Evolutionary conservation across 2,797 vertebrate genomes (phyloP).

Genomic region (Acipenser oxyrinchus): DNA sequence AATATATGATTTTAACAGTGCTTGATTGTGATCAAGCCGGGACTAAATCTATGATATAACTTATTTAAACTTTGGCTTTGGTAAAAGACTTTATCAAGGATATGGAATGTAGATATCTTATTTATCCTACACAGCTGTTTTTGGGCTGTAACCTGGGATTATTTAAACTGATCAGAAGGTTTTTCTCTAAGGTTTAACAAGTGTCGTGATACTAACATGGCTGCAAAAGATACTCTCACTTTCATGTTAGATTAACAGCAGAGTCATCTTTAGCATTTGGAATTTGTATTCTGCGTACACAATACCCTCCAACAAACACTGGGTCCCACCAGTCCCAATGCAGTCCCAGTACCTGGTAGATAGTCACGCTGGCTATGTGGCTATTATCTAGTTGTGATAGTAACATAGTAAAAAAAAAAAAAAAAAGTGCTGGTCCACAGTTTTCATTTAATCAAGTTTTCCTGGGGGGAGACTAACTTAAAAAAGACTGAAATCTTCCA

Average conservation of each 20-base stretch:
- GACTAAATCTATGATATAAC: constrained; percentile 5
- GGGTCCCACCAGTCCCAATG: no score
- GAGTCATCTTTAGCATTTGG: neutral
- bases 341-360: constrained; percentile 10
- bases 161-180: neutral
- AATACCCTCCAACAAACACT: neutral
- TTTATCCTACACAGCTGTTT: neutral
- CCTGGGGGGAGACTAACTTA: constrained; percentile 60
- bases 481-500: constrained; percentile 59
- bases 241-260: constrained; percentile 3
- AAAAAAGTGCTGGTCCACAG: constrained; percentile 63
- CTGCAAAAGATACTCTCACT: constrained; percentile 4
- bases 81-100: constrained; percentile 6
- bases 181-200: no score
- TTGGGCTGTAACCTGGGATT: neutral
- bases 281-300: constrained; percentile 28
- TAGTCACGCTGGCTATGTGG: constrained; percentile 71
- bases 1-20: neutral
- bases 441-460: constrained; percentile 53
- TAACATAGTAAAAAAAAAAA: constrained; percentile 59
- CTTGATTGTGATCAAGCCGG: constrained; percentile 12
- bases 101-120: neutral
- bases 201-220: neutral
- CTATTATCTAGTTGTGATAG: constrained; percentile 58
- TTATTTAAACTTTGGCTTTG: constrained; percentile 19